Percentiles rank a stretch among this genome's conserved stretches.
phyloP scores from a whole-genome alignment of 2,113 vertebrate genomes.

The Otus sunia region DNA sequence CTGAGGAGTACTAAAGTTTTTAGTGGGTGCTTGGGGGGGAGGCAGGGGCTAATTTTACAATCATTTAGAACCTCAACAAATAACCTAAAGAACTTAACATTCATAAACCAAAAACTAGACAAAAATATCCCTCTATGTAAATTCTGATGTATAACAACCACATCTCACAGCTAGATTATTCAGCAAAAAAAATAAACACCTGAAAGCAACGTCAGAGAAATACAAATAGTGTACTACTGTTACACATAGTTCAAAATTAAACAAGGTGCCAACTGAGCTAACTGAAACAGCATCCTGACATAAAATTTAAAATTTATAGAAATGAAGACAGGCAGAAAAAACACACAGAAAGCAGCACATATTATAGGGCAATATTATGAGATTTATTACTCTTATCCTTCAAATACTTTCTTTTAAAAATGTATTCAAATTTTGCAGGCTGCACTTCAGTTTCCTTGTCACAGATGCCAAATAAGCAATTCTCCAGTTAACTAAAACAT shows the following conservation, averaged over 20 bases:
- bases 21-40: too few species aligned
- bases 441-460: not conserved
- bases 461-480: not conserved
- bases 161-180: not conserved
- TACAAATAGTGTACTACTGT: not conserved
- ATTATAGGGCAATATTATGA: not conserved
- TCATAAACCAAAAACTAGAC: not conserved
- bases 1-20: not conserved
- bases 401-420: not conserved
- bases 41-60: not conserved
- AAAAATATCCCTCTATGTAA: not conserved
- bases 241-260: not conserved
- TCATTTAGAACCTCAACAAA: not conserved
- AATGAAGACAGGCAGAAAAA: not conserved
- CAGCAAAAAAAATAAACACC: not conserved
- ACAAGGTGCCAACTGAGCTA: not conserved
- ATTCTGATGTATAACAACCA: not conserved
- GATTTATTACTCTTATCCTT: not conserved
- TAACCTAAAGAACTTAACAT: not conserved
- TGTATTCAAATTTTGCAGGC: not conserved
- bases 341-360: not conserved
- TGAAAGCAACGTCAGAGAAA: not conserved
- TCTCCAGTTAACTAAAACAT: not conserved
- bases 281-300: not conserved
- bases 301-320: not conserved